Evolutionary conservation across 2,113 vertebrate species (phyloP).

Genomic region (Spea bombifrons): DNA sequence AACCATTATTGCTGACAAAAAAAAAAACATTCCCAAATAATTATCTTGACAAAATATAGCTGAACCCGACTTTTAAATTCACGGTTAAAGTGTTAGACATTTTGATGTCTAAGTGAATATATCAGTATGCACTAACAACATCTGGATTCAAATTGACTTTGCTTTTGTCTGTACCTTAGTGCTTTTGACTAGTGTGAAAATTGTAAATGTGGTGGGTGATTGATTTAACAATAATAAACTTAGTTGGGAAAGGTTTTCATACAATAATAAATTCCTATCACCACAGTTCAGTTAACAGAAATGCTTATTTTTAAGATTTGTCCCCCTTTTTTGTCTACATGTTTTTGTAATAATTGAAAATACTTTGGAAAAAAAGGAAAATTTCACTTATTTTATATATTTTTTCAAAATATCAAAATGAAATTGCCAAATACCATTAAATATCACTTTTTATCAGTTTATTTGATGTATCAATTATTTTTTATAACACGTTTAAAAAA

Average conservation of each 20-base stretch:
- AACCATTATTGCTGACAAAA: neutral
- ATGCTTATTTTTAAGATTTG: slow-evolving; percentile 11
- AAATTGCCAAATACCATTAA: no score
- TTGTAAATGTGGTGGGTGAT: neutral
- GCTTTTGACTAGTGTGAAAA: slow-evolving; percentile 12
- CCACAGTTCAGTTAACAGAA: slow-evolving; percentile 11
- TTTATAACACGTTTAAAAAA: no score
- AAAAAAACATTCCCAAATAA: neutral
- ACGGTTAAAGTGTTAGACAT: neutral
- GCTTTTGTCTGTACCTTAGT: neutral
- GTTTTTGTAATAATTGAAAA: no score
- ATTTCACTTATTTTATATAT: no score
- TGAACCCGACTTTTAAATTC: neutral
- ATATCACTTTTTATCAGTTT: no score
- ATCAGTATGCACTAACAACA: neutral
- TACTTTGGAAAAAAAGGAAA: no score
- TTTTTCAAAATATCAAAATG: no score
- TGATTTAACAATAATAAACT: slow-evolving; percentile 35
- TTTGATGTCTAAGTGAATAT: slow-evolving; percentile 7
- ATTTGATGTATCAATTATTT: no score
- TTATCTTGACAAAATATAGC: neutral
- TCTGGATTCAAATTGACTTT: slow-evolving; percentile 13
- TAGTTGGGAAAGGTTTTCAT: slow-evolving; percentile 15
- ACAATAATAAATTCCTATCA: slow-evolving; percentile 31
- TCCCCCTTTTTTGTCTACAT: no score